phyloP scores from a whole-genome alignment of 2,113 vertebrate species.

The Campylomormyrus numenius region DNA sequence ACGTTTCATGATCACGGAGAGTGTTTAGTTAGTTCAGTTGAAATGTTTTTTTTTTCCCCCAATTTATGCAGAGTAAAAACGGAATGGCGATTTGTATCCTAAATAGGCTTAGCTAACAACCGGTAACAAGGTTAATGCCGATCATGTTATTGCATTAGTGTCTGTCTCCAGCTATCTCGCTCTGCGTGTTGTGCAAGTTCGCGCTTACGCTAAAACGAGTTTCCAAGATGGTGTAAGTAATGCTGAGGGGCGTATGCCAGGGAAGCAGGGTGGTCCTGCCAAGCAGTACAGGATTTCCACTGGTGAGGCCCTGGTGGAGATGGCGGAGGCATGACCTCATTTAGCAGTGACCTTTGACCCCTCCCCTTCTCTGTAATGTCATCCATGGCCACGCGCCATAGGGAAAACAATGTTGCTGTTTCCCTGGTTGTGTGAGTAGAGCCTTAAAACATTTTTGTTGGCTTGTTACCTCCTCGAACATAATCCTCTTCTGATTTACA shows the following conservation, averaged over 20 bases:
- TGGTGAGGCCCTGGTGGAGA: not conserved
- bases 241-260: not conserved
- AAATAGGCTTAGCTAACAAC: not conserved
- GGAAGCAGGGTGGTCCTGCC: not conserved
- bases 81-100: not conserved
- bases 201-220: not conserved
- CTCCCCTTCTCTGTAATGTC: not conserved
- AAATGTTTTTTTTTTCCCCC: not conserved
- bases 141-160: not conserved
- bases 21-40: not conserved
- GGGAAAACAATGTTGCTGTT: not conserved
- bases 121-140: not conserved
- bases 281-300: not conserved
- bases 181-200: not conserved
- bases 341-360: not conserved
- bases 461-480: not conserved
- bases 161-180: not conserved
- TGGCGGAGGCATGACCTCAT: not conserved
- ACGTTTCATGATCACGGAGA: not conserved
- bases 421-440: not conserved
- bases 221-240: constrained; percentile 1
- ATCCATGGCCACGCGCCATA: not conserved
- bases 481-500: not conserved
- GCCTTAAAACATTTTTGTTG: not conserved
- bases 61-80: not conserved